Evolutionary conservation across 1,140 invertebrate species (phyloP).

Genomic region (Pogonus chalceus): DNA sequence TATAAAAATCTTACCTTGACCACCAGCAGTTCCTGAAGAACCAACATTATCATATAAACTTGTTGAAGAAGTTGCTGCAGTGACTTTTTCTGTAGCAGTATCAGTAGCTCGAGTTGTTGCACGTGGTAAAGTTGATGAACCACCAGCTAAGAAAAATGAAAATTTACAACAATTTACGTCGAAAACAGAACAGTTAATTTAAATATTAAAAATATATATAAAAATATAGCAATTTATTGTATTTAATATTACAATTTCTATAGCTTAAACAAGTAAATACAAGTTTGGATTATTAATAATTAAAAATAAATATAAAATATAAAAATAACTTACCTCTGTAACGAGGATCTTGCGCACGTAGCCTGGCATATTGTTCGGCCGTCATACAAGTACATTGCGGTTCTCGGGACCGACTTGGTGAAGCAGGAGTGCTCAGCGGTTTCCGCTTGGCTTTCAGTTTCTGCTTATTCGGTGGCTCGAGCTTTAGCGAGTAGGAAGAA

Average conservation of each 20-base stretch:
- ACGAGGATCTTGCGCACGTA: slow-evolving; percentile 73
- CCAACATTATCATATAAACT: slow-evolving; percentile 84
- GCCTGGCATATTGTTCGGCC: slow-evolving; percentile 78
- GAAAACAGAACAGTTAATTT: too few species aligned
- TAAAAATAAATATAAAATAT: too few species aligned
- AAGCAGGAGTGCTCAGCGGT: slow-evolving; percentile 87
- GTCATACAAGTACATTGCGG: slow-evolving; percentile 94
- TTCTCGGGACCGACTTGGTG: slow-evolving; percentile 77
- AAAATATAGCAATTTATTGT: too few species aligned
- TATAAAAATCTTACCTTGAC: slow-evolving; percentile 39
- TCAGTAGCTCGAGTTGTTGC: slow-evolving; percentile 60
- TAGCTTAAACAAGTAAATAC: too few species aligned
- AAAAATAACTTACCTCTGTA: slow-evolving; percentile 49
- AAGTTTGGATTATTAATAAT: not conserved
- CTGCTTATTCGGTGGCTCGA: slow-evolving; percentile 79
- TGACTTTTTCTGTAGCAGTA: slow-evolving; percentile 63
- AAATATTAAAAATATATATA: too few species aligned
- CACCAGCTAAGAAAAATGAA: slow-evolving; percentile 39
- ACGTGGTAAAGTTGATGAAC: slow-evolving; percentile 73
- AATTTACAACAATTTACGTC: too few species aligned
- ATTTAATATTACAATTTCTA: too few species aligned
- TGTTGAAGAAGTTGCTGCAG: slow-evolving; percentile 71
- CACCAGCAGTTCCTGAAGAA: slow-evolving; percentile 40
- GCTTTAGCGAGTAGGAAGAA: slow-evolving; percentile 88
- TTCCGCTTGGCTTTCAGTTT: slow-evolving; percentile 76